These are phyloP conservation scores for Druceiella hillmani DNA, from an alignment of 2,888 invertebrate genomes.

Conservation along the genomic window DNA sequence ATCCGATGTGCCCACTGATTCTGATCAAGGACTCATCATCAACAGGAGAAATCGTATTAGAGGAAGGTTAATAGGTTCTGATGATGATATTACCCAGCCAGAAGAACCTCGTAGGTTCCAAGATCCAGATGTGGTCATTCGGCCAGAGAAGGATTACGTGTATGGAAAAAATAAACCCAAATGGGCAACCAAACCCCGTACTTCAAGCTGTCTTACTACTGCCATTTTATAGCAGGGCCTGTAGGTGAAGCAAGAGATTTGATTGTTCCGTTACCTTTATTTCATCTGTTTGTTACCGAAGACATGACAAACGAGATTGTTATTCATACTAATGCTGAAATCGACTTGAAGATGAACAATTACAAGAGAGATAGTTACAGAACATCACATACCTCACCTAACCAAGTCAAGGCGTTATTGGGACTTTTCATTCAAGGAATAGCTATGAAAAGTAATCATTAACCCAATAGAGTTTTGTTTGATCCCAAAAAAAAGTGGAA, in stretches of 20 bases:
- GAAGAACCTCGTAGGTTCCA: too few relatives aligned
- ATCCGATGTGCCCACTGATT: too few relatives aligned
- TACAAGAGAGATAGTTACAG: constrained; percentile 1
- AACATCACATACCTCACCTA: constrained; percentile 1
- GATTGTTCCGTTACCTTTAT: constrained; percentile 1
- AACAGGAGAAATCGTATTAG: not conserved
- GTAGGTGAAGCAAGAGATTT: constrained; percentile 4
- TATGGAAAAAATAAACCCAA: constrained; percentile 6
- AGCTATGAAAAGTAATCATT: constrained; percentile 5
- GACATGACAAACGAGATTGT: too few relatives aligned
- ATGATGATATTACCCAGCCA: not conserved
- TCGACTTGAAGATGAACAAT: constrained; percentile 2
- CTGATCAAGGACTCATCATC: constrained; percentile 2
- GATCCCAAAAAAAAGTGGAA: constrained; percentile 3
- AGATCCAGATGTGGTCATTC: too few relatives aligned
- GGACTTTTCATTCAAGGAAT: constrained; percentile 2
- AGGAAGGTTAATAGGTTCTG: constrained; percentile 1
- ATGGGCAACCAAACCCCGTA: constrained; percentile 5
- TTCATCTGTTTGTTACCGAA: constrained; percentile 3
- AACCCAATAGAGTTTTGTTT: constrained; percentile 3
- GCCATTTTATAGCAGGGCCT: constrained; percentile 5
- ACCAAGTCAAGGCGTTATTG: constrained; percentile 1
- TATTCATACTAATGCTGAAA: too few relatives aligned
- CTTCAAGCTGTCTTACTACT: not conserved
- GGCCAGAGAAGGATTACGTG: not conserved